Base-by-base conservation (phyloP, 1,140 invertebrate species). In the Pachypeltis micranthus region DNA sequence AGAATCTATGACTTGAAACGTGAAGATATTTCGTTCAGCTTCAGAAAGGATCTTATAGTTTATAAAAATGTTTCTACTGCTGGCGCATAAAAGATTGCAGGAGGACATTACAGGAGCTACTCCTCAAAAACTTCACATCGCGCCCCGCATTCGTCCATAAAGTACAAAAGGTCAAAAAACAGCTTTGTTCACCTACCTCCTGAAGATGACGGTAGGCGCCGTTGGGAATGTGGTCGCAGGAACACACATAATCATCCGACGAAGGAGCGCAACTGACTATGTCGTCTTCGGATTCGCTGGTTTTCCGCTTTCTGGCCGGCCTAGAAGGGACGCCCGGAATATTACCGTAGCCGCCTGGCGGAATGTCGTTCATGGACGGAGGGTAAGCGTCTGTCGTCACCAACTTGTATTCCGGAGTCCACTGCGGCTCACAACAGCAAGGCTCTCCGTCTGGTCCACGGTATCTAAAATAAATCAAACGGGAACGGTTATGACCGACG, bases 171-270 rank as follows among this genome's bases (percentile, higher is more conserved):
- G 34, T 39, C 7, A 39, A 39, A 39, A 39, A 39, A 10, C n/a
- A 10, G n/a, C n/a, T 39, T 57, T 2, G 28, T 2, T 7, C 10
- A 39, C 51, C 7, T 24, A 63, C 61, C 26, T 63, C 61, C 1
- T 57, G 55, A 10, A 63, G 31, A 25, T 63, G 54, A n/a, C 61
- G 23, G 54, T 56, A 63, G 26, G 61, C 29, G 7, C 61, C 61
- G 54, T 63, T 63, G 0, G 61, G 61, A 3, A 63, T 28, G 23
- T 47, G 51, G 31, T 63, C 61, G 54, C 61, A 63, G 47, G 61
- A 63, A 24, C 61, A 63, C 29, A 47, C 31, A 31, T 55, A 63
- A 54, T 63, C 61, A 2, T 63, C 39, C 3, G 24, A 7, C 2
- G 55, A 57, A 0, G 51, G 51, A 21, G 51, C 54, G 23, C 55